A percentile compares a stretch with the other conserved stretches of the same genome.
phyloP scores from a whole-genome alignment of 2,113 vertebrate genomes.

The Sylvietta virens region DNA sequence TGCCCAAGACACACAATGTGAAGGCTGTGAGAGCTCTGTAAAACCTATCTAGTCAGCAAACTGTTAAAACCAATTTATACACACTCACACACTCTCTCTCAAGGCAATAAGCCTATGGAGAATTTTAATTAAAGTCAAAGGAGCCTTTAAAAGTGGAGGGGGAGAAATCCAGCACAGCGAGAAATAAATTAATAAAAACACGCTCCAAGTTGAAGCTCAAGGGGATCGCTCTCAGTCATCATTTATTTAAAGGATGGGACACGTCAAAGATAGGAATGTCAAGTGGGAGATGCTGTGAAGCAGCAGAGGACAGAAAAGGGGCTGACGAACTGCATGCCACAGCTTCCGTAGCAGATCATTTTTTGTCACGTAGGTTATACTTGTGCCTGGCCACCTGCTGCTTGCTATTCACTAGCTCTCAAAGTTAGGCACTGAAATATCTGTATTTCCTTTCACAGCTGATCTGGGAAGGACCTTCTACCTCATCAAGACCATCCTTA shows the following conservation, averaged over 20 bases:
- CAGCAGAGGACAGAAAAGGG: slow-evolving; percentile 28
- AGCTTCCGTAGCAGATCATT: neutral
- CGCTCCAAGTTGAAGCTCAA: slow-evolving; percentile 54
- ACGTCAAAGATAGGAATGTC: slow-evolving; percentile 52
- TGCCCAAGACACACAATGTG: neutral
- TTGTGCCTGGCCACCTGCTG: slow-evolving; percentile 31
- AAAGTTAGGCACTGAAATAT: neutral
- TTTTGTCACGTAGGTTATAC: slow-evolving; percentile 15
- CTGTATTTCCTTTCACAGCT: neutral
- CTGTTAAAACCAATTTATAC: slow-evolving; percentile 59
- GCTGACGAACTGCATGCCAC: neutral
- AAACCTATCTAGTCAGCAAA: slow-evolving; percentile 28
- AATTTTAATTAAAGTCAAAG: slow-evolving; percentile 71
- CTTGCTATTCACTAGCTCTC: slow-evolving; percentile 3
- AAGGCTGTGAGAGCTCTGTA: neutral
- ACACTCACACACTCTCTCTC: neutral
- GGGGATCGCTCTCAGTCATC: slow-evolving; percentile 57
- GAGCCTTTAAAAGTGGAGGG: slow-evolving; percentile 54
- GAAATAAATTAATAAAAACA: slow-evolving; percentile 70
- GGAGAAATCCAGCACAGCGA: slow-evolving; percentile 47
- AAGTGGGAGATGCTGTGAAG: slow-evolving; percentile 57
- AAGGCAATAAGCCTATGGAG: slow-evolving; percentile 50
- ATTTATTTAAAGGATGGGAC: slow-evolving; percentile 65
- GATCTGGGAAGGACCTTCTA: neutral
- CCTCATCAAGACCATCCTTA: neutral